Base-by-base conservation (phyloP, 2,888 invertebrate species). In the Xestia ashworthii region DNA sequence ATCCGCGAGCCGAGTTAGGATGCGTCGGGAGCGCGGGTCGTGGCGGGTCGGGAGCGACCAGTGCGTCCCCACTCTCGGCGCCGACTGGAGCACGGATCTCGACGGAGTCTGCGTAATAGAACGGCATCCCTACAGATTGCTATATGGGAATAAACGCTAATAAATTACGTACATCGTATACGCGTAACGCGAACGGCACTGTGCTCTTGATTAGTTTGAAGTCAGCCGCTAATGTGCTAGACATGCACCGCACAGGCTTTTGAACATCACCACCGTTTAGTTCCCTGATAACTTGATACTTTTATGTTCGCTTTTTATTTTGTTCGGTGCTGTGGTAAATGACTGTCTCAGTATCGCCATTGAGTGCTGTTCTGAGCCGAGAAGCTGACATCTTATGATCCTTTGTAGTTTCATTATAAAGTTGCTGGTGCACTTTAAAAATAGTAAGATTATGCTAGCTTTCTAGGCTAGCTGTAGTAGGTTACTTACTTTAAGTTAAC, bases 51-150 rank as follows among this genome's bases (percentile, higher is more conserved):
- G 91, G 93, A 93, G 92, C 96, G 95, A 92, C 95, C 92, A 92
- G 77, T 90, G 89, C 92, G 92, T 92, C 89, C 93, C 92, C 93
- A 90, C 92, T 94, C 94, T 93, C 92, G 93, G 90, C 91, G 92
- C 94, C 93, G 93, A 96, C 96, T 96, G 95, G 94, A 95, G 94
- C 94, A 93, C 93, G 93, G 94, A 95, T 95, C 95, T 95, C 93
- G 83, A 90, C 95, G 96, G 96, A 96, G 96, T 96, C 96, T 96
- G 96, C 96, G 96, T 96, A 96, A 95, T 96, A 93, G 96, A 92
- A 94, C 95, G 93, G 92, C 93, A 95, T 96, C 95, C 95, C 95
- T 95, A 95, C 96, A 96, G 95, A 95, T 95, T 96, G 95, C 94
- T 96, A 93, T 96, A 95, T 95, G 95, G 94, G 96, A 95, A 96